phyloP scores from a whole-genome alignment of 2,888 invertebrate species.

The Atherix ibis region DNA sequence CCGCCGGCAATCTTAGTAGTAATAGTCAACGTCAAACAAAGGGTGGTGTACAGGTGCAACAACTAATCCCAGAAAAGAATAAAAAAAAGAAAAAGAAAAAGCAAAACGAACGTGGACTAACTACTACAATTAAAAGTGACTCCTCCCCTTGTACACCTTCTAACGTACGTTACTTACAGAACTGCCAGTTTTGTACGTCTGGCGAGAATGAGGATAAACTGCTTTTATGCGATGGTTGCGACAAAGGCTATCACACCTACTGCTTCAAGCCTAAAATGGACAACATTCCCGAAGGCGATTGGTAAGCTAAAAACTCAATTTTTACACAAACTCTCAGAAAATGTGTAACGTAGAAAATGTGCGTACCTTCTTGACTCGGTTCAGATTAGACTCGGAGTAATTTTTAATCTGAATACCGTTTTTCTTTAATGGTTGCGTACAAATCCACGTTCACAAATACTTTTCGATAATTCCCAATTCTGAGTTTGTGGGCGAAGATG shows the following conservation, averaged over 20 bases:
- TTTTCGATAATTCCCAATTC: too few species aligned
- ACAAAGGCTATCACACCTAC: constrained; percentile 96
- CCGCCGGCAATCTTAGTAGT: too few species aligned
- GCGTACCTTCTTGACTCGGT: background rate
- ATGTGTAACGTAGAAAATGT: too few species aligned
- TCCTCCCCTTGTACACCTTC: constrained; percentile 9
- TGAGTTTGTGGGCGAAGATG: too few species aligned
- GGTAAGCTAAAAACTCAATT: constrained; percentile 41
- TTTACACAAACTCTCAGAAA: too few species aligned
- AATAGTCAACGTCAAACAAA: background rate
- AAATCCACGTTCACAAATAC: constrained; percentile 2
- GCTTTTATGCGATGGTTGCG: constrained; percentile 91
- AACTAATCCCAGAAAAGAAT: constrained; percentile 1
- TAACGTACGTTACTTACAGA: constrained; percentile 41
- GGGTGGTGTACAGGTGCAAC: constrained; percentile 1
- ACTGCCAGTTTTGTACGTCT: constrained; percentile 92
- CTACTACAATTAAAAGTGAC: background rate
- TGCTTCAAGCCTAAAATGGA: constrained; percentile 97
- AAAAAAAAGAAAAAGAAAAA: constrained; percentile 1
- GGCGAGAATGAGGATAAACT: constrained; percentile 94
- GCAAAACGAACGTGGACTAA: constrained; percentile 1
- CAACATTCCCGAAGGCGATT: constrained; percentile 92
- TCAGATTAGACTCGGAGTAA: background rate
- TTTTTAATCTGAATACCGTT: too few species aligned
- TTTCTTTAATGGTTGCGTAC: background rate